Evolutionary conservation across 2,888 invertebrate genomes (phyloP).

Genomic region (Ormyrus thymus): DNA sequence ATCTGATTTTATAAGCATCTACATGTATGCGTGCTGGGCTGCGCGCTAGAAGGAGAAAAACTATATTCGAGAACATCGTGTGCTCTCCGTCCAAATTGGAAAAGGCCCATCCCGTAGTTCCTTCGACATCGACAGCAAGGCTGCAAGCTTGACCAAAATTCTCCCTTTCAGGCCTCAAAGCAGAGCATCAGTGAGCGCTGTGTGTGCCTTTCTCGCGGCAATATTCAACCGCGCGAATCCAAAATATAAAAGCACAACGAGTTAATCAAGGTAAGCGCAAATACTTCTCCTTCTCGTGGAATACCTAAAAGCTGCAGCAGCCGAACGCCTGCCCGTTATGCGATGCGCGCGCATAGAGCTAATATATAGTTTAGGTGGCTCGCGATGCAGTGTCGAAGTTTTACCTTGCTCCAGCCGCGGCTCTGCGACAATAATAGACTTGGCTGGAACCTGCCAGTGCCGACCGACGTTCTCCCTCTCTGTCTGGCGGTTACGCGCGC

Average conservation of each 20-base stretch:
- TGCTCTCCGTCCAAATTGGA: slow-evolving; percentile 39
- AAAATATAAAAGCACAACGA: too few species aligned
- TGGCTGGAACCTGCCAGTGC: slow-evolving; percentile 75
- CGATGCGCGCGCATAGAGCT: slow-evolving; percentile 1
- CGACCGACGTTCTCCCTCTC: slow-evolving; percentile 52
- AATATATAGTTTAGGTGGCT: not conserved
- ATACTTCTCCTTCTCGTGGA: not conserved
- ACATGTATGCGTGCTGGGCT: too few species aligned
- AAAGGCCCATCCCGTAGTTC: slow-evolving; percentile 27
- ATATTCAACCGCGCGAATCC: not conserved
- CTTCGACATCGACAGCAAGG: slow-evolving; percentile 15
- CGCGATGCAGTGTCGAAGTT: slow-evolving; percentile 49
- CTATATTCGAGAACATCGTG: slow-evolving; percentile 8
- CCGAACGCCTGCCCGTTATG: slow-evolving; percentile 41
- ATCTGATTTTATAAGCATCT: slow-evolving; percentile 10
- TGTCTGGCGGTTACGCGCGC: not conserved
- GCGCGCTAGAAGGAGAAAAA: not conserved
- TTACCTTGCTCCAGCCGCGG: slow-evolving; percentile 58
- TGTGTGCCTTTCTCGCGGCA: slow-evolving; percentile 28
- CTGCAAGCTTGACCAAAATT: slow-evolving; percentile 5
- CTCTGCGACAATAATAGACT: slow-evolving; percentile 73
- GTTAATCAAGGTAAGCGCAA: too few species aligned
- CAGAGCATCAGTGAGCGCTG: not conserved
- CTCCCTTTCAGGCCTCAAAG: not conserved
- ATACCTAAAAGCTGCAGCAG: not conserved